Evolutionary conservation across 2,888 invertebrate genomes (phyloP), one percentile per base, ranked within the genome.

Genomic region (Agriotes lineatus): DNA sequence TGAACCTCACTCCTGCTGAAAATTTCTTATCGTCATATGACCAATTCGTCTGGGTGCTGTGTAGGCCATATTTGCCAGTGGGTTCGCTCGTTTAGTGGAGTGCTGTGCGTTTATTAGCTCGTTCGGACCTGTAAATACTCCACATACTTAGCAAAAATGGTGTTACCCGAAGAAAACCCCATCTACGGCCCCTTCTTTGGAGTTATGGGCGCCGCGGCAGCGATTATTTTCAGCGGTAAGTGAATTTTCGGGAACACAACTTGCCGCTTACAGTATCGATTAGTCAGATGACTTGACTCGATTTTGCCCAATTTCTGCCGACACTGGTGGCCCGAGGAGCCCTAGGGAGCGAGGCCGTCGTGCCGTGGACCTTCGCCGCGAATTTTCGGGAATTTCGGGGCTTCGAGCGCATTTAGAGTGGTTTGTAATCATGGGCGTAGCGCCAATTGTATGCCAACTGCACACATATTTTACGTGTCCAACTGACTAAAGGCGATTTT

Each of bases 201-300:
- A 86, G 97, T 97, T 83, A 98, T 99, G 96, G 99, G 99, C 85
- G 97, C 97, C 85, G 96, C 99, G 84, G 93, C 98, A 81, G 99
- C 99, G 82, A 99, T 99, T 89, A 94, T 99, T 86, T 99, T 99
- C 89, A 97, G 97, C 89, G 95, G 97, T 98, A 90, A 93, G 96
- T 90, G 72, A 48, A 75, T 75, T 74, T 76, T 74, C 16, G 20
- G 42, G 19, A 37, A 35, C 85, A 85, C 85, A 84, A 85, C 84
- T 69, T 65, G 69, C 69, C 72, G 73, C 74, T 71, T 65, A 71
- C 69, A 63, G 67, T 77, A 76, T 77, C 74, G 76, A 77, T 77
- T 76, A 69, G 74, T 75, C 76, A 74, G 69, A 75, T 76, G 74
- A 76, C 75, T 71, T 42, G 58, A 18, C 12, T 48, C 57, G 48